These are phyloP conservation scores for Drosophila maculinotata DNA, from an alignment of 2,888 invertebrate species.

Conservation along the genomic window DNA sequence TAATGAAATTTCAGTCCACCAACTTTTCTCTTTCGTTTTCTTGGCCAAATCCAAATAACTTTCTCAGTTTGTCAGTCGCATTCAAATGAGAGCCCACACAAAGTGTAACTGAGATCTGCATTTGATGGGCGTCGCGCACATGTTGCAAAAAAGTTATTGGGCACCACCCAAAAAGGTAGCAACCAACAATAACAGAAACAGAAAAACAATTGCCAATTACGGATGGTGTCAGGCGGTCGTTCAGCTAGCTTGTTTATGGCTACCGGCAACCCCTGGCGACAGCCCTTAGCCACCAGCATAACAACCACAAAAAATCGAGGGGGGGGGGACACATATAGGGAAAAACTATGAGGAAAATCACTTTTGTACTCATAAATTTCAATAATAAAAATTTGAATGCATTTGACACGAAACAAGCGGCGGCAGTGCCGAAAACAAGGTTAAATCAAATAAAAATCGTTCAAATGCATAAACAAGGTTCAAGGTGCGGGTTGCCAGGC, in stretches of 20 bases:
- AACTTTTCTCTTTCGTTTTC: slow-evolving; percentile 4
- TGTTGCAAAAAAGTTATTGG: slow-evolving; percentile 59
- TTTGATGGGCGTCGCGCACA: slow-evolving; percentile 65
- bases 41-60: slow-evolving; percentile 16
- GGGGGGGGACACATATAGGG: too few species aligned
- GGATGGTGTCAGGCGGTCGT: slow-evolving; percentile 40
- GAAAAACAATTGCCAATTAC: slow-evolving; percentile 80
- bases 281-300: slow-evolving; percentile 64
- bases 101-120: slow-evolving; percentile 49
- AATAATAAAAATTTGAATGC: slow-evolving; percentile 82
- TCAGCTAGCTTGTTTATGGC: slow-evolving; percentile 51
- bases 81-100: slow-evolving; percentile 48
- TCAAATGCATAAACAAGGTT: slow-evolving; percentile 69
- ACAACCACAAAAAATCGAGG: slow-evolving; percentile 40
- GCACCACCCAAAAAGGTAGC: slow-evolving; percentile 51
- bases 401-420: slow-evolving; percentile 70
- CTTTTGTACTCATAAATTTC: slow-evolving; percentile 79
- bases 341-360: slow-evolving; percentile 78
- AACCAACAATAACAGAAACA: slow-evolving; percentile 34
- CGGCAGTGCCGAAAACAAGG: slow-evolving; percentile 61
- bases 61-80: slow-evolving; percentile 39
- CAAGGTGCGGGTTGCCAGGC: slow-evolving; percentile 65
- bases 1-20: slow-evolving; percentile 24
- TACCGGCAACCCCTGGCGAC: slow-evolving; percentile 31
- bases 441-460: slow-evolving; percentile 74